Evolutionary conservation across 2,888 invertebrate genomes (phyloP).

Genomic region (Idaea dimidiata): DNA sequence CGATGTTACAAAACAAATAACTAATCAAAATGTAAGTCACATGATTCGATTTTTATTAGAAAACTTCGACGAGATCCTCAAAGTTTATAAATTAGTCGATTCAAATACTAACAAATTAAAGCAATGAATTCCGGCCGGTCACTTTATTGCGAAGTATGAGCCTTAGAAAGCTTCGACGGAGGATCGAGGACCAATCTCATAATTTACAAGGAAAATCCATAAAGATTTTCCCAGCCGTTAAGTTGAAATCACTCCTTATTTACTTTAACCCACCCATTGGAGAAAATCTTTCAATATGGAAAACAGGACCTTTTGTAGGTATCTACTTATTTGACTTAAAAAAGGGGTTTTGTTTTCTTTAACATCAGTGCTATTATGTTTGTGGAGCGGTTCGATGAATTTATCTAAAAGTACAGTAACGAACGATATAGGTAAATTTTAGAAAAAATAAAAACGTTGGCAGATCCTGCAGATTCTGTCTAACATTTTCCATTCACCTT

Average conservation of each 20-base stretch:
- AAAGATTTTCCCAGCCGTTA: neutral
- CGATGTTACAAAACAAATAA: conserved; percentile 3
- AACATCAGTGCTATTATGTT: neutral
- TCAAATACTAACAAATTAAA: neutral
- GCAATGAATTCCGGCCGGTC: neutral
- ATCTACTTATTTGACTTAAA: neutral
- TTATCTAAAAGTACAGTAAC: neutral
- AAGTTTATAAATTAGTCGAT: neutral
- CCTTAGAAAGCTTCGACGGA: neutral
- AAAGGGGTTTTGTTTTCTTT: neutral
- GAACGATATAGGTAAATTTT: no score
- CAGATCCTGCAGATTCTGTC: no score
- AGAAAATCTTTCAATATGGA: neutral
- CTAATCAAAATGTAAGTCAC: conserved; percentile 3
- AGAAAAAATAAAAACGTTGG: no score
- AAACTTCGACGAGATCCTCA: neutral
- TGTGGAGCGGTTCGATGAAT: neutral
- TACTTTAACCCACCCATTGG: neutral
- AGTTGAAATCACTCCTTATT: neutral
- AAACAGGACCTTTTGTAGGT: neutral
- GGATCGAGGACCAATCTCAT: neutral
- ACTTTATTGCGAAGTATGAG: neutral
- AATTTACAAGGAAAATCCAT: neutral
- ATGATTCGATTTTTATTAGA: neutral
- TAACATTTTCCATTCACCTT: no score